Evolutionary conservation across 2,797 vertebrate genomes (phyloP), one percentile per base, ranked within the genome.

Genomic region (Fratercula arctica): DNA sequence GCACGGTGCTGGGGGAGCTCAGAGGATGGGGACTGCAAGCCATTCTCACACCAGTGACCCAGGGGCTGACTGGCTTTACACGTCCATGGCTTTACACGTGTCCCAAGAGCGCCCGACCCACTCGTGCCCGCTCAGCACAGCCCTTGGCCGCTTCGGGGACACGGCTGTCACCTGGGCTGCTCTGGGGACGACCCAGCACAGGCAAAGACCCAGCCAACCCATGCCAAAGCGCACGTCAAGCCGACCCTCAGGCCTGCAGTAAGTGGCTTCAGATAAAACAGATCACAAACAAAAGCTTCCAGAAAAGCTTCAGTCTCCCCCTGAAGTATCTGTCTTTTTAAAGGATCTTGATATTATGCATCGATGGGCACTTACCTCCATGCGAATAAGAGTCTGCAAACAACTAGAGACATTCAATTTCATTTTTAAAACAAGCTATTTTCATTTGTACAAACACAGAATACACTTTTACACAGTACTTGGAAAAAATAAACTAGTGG

Each of bases 291-390:
- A 35, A 75, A 88, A 89, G 43, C 39, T n/a, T 51, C 24, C 43
- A 10, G 29, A 48, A 80, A 64, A 84, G 25, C 64, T 59, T 79
- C 83, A 50, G n/a, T 70, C 78, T 89, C 74, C 21, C 10, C 64
- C 64, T 59, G 29, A 84, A 80, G 29, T 6, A 31, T 10, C 39
- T 48, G 53, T n/a, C 48, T 67, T 72, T 61, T 15, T 41, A 45
- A 61, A 73, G 54, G 33, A 61, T 46, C 53, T 61, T 24, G 31
- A n/a, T 39, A 60, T 50, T 48, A 23, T 5, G 25, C 20, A 19
- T 16, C 1, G 0, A n/a, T 8, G 6, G 0, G 3, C 28, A 21
- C 46, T 11, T 7, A 20, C 6, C 29, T 35, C 57, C 51, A 28
- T 1, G 14, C 33, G 74, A 66, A 59, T 10, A 20, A 11, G 4